Evolutionary conservation across 2,888 invertebrate genomes (phyloP).

Genomic region (Biston stratarius): DNA sequence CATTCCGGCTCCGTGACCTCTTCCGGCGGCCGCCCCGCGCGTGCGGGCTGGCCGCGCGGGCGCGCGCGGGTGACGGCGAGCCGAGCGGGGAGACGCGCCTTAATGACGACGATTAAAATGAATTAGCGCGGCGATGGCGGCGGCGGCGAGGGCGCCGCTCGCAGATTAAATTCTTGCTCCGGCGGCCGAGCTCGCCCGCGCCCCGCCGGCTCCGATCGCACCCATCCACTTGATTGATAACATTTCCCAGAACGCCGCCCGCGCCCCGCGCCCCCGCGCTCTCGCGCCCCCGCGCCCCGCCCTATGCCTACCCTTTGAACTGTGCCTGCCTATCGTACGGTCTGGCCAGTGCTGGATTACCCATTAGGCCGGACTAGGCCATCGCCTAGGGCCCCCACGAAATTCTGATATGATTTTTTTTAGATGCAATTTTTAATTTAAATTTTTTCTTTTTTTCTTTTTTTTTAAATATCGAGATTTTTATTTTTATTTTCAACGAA

Average conservation of each 20-base stretch:
- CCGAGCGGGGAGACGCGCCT: slow-evolving; percentile 48
- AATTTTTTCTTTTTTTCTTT: too few species aligned
- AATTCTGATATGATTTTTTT: too few species aligned
- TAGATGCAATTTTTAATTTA: too few species aligned
- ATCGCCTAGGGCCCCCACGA: too few species aligned
- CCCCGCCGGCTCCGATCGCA: slow-evolving; percentile 51
- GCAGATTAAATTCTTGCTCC: slow-evolving; percentile 78
- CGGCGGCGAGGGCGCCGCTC: slow-evolving; percentile 45
- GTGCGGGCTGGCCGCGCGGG: neutral
- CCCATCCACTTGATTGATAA: slow-evolving; percentile 63
- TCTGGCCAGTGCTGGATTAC: too few species aligned
- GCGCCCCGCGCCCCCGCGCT: too few species aligned
- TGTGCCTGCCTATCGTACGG: too few species aligned
- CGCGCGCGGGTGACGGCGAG: slow-evolving; percentile 35
- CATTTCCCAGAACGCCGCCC: slow-evolving; percentile 46
- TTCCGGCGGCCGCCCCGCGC: slow-evolving; percentile 26
- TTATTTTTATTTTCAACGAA: too few species aligned
- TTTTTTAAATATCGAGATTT: too few species aligned
- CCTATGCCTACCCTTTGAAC: neutral
- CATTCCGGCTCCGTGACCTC: slow-evolving; percentile 58
- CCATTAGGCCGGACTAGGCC: too few species aligned
- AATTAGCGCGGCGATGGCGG: slow-evolving; percentile 66
- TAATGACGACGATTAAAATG: slow-evolving; percentile 84
- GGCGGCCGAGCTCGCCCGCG: slow-evolving; percentile 39
- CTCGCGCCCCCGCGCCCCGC: neutral